Evolutionary conservation across 1,140 invertebrate genomes (phyloP), one percentile per base, ranked within the genome.

Genomic region (Andricus grossulariae): DNA sequence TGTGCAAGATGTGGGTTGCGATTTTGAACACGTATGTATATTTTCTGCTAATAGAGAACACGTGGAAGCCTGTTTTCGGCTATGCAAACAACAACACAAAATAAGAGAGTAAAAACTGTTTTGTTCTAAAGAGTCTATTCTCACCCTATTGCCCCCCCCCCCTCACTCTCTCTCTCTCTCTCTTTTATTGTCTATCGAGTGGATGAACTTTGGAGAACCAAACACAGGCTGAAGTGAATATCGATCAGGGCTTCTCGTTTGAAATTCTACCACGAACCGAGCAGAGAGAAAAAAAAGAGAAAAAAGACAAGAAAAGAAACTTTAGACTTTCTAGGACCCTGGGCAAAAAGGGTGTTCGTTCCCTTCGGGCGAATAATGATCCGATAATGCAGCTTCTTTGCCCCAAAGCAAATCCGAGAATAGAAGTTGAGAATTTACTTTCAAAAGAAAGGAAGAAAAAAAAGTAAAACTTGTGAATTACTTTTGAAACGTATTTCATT

Each of bases 151-250:
- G 3, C 4, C 50, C 49, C 54, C 75, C 73, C 51, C 74, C 25
- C 21, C 25, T n/a, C n/a, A n/a, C n/a, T n/a, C n/a, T n/a, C 19
- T 32, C 55, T 57, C 55, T 6, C 55, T 19, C 55, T 25, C 11
- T 39, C 21, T 6, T 19, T 66, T 45, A 78, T 76, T 80, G 73
- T 79, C 74, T 74, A 72, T 60, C 25, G 45, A 74, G 77, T 77
- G 75, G 75, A 72, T 77, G 54, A 77, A 77, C 75, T 77, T 77
- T 66, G 71, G 50, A 25, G 60, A 52, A 79, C 75, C 78, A 78
- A 79, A 78, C 71, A 66, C 60, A 66, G 60, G 25, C 25, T 66
- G 13, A 66, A 66, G 60, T 66, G 32, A 25, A 66, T 66, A 66
- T 66, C 60, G 60, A 66, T 66, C 60, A 66, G 57, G 60, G 60